Conservation (phyloP, 2,888 invertebrate species). For the Drosophila rellima region DNA sequence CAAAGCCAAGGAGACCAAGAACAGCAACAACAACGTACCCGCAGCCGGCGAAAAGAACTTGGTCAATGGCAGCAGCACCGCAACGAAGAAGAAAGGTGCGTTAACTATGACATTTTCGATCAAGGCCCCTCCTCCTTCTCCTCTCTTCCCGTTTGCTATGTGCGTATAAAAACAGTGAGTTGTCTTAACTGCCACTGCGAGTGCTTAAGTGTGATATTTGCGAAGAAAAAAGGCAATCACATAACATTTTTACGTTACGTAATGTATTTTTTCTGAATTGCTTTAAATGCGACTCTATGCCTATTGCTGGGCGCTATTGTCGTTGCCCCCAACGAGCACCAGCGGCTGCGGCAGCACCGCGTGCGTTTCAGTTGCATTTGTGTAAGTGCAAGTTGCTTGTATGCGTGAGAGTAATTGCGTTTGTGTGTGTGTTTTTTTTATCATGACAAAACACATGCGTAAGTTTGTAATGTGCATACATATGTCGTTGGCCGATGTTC, state of each 20-base stretch:
- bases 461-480: conserved; percentile 4
- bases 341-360: conserved; percentile 36
- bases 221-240: conserved; percentile 63
- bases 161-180: conserved; percentile 9
- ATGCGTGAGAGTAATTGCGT: conserved; percentile 14
- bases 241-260: conserved; percentile 80
- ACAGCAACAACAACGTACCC: conserved; percentile 51
- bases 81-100: conserved; percentile 82
- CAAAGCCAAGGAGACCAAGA: conserved; percentile 67
- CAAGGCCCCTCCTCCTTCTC: conserved; percentile 4
- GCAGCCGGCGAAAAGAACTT: conserved; percentile 70
- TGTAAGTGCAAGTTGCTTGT: conserved; percentile 51
- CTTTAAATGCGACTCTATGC: conserved; percentile 61
- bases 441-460: conserved; percentile 47
- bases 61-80: conserved; percentile 75
- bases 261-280: conserved; percentile 77
- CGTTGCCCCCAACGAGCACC: conserved; percentile 37
- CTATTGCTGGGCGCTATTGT: conserved; percentile 58
- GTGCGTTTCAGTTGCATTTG: conserved; percentile 62
- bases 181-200: conserved; percentile 11
- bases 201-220: conserved; percentile 44
- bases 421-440: conserved; percentile 36
- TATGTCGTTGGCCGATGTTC: conserved; percentile 66
- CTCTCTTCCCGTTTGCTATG: neutral
- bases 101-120: conserved; percentile 55